These are phyloP conservation scores for Philopotamus ludificatus DNA, from an alignment of 1,140 invertebrate genomes.

Conservation along the genomic window DNA sequence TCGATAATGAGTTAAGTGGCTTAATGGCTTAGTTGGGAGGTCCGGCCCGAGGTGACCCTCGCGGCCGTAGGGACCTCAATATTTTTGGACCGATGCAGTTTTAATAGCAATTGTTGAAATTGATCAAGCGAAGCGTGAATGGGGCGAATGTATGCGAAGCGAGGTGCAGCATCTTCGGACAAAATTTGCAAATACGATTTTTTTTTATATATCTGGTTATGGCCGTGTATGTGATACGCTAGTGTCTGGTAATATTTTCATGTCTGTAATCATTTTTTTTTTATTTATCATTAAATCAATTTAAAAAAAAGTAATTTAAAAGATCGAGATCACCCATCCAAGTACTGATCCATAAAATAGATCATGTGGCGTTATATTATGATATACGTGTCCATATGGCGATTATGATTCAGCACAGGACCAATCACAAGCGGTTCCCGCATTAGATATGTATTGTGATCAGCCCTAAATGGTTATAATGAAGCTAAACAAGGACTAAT, in stretches of 20 bases:
- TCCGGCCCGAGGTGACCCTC: slow-evolving; percentile 11
- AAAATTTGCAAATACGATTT: no score
- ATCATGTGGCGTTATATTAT: no score
- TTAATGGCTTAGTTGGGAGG: slow-evolving; percentile 24
- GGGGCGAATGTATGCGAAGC: not conserved
- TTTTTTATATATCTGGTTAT: no score
- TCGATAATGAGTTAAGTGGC: slow-evolving; percentile 41
- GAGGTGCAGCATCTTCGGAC: not conserved
- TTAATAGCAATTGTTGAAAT: slow-evolving; percentile 36
- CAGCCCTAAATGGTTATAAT: slow-evolving; percentile 37
- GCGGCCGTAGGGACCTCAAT: not conserved
- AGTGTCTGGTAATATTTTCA: no score
- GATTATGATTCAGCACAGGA: no score
- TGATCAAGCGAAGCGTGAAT: slow-evolving; percentile 23
- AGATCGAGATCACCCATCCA: no score
- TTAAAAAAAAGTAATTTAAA: no score
- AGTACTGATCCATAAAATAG: no score
- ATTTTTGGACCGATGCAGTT: slow-evolving; percentile 29
- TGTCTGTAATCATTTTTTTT: no score
- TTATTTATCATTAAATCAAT: no score
- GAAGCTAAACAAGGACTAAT: slow-evolving; percentile 40
- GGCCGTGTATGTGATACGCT: no score
- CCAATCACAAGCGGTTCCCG: slow-evolving; percentile 23
- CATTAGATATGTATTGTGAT: slow-evolving; percentile 5
- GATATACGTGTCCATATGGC: no score